Base-by-base conservation (phyloP, 2,888 invertebrate species). In the Orthosia gracilis region DNA sequence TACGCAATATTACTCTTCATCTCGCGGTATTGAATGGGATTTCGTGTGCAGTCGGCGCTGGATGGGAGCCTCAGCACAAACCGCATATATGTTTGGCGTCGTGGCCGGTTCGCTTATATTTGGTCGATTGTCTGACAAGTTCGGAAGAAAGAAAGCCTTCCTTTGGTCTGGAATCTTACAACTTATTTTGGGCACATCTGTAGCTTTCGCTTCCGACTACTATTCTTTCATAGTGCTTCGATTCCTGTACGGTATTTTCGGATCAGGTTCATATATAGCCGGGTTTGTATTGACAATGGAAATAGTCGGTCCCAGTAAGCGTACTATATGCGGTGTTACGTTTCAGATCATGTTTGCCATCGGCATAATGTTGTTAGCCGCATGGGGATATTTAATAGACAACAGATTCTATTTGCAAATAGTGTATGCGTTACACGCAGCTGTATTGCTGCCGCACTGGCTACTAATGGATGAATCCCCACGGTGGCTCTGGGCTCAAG, bases 381-480 rank as follows among this genome's bases (percentile, higher is more conserved):
- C 97, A 5, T 98, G 98, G 98, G 98, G 98, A 61, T 97, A 97
- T 59, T 87, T 98, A 4, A 97, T 98, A 74, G 97, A 97, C 85
- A 97, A 98, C 89, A 96, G 98, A 79, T 97, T 97, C 91, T 95
- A 97, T 89, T 96, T 98, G 59, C 98, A 98, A 95, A 96, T 98
- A 12, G 93, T 98, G 2, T 98, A 98, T 90, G 98, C 98, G 0
- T 92, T 98, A 67, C 98, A 98, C 90, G 97, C 98, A 66, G 94
- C 97, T 4, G 89, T 98, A 0, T 95, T 98, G 40, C 92, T 98
- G 70, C 98, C 97, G 21, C 98, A 98, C 91, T 98, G 98, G 97
- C 97, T 98, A 97, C 89, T 98, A 47, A 98, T 99, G 97, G 98
- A 98, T 87, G 98, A 99, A 94, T 98, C 98, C 49, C 98, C 98